Base-by-base conservation (phyloP, 2,113 vertebrate genomes). In the Saccopteryx leptura region DNA sequence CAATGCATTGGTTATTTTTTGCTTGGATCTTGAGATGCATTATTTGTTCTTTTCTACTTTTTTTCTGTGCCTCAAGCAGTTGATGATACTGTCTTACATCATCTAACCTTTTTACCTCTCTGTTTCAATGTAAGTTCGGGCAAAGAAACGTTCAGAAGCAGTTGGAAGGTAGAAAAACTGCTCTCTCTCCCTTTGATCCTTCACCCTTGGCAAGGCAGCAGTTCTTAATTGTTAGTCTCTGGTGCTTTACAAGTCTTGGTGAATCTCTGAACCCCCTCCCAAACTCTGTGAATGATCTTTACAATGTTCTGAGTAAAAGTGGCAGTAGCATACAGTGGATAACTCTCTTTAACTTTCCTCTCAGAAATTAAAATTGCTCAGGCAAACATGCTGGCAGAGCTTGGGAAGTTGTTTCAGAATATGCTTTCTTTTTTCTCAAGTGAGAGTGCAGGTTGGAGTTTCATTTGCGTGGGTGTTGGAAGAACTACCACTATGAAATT, bases 21-120 rank as follows among this genome's bases (percentile, higher is more conserved):
- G 12, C 69, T 86, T 58, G 65, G 15, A 91, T 26, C 21, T 39
- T 9, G 1, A 72, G 21, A 63, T 9, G 3, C 5, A 23, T 78
- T 81, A 61, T 52, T 86, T 90, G n/a, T 9, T 95, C 5, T 60
- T 91, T 87, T 80, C 14, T 82, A 2, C 56, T 89, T 89, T 89
- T 89, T 26, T 19, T 93, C 4, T 88, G 9, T 91, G 10, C 31
- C 52, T 54, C 26, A 56, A 48, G 33, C 88, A 15, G 74, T 61
- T 94, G 75, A 83, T 65, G 63, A 63, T 31, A 63, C 3, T 54
- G 21, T 69, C 46, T 69, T 69, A 9, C 26, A 75, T 81, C 31
- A 94, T 76, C 31, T 90, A 58, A 58, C 21, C 8, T 39, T 46
- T 89, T 48, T 9, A 81, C 9, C 5, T 78, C 7, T 90, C 14